Percentiles rank a stretch among this genome's conserved stretches.
Conservation (phyloP, 2,888 invertebrate species). For the Meteorus colon region DNA sequence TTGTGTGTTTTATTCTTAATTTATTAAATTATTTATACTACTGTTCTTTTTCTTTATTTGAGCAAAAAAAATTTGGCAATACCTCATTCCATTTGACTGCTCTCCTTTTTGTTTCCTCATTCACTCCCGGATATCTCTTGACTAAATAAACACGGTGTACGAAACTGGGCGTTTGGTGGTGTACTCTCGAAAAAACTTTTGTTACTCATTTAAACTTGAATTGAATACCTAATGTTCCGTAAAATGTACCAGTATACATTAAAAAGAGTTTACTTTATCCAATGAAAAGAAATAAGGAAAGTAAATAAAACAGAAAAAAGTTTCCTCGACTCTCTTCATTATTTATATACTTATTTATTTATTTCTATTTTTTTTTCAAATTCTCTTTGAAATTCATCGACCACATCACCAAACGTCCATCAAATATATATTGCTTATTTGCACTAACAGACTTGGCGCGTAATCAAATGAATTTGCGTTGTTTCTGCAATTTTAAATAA, state of each 20-base stretch:
- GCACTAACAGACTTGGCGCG: conserved; percentile 68
- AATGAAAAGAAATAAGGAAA: conserved; percentile 8
- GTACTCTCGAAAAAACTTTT: conserved; percentile 38
- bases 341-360: not conserved
- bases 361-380: not conserved
- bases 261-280: conserved; percentile 6
- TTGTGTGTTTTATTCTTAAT: not conserved
- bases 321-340: conserved; percentile 20
- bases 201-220: conserved; percentile 25
- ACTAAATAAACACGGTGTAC: conserved; percentile 44
- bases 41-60: conserved; percentile 59
- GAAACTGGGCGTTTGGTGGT: conserved; percentile 69
- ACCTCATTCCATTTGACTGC: conserved; percentile 27
- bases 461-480: conserved; percentile 29
- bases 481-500: conserved; percentile 5
- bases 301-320: not conserved
- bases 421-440: conserved; percentile 63
- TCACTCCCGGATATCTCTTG: conserved; percentile 64
- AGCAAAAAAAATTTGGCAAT: conserved; percentile 29
- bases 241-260: conserved; percentile 38
- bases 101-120: conserved; percentile 43
- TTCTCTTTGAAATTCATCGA: conserved; percentile 22
- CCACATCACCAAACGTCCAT: conserved; percentile 70
- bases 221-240: conserved; percentile 11
- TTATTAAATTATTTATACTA: conserved; percentile 32